A percentile compares a stretch with the other conserved stretches of the same genome.
phyloP scores from a whole-genome alignment of 1,140 invertebrate genomes.

The Catajapyx aquilonaris region DNA sequence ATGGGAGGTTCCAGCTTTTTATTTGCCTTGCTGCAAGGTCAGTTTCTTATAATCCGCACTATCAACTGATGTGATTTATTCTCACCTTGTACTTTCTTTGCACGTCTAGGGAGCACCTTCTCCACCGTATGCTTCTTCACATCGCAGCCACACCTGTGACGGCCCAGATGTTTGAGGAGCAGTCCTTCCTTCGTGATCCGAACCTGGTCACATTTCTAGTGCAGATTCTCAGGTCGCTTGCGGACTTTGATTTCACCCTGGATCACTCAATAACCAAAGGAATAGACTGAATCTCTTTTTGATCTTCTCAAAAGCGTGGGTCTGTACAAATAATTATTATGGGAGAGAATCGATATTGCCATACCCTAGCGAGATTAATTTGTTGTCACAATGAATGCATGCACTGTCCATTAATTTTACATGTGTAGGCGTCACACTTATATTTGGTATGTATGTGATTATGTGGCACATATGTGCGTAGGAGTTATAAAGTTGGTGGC shows the following conservation, averaged over 20 bases:
- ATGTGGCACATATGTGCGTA: no score
- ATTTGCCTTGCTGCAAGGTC: constrained; percentile 76
- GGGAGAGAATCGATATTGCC: no score
- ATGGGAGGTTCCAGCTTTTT: constrained; percentile 94
- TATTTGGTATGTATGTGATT: no score
- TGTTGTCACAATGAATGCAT: no score
- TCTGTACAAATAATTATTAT: no score
- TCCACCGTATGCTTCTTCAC: constrained; percentile 69
- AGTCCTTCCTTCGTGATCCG: constrained; percentile 73
- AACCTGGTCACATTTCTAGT: constrained; percentile 67
- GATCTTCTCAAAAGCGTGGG: constrained; percentile 2
- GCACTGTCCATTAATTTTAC: no score
- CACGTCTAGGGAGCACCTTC: constrained; percentile 61
- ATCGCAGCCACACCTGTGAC: constrained; percentile 71
- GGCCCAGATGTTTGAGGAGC: constrained; percentile 84
- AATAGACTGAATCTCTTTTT: no score
- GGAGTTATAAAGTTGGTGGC: no score
- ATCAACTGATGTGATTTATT: constrained; percentile 5
- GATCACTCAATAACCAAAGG: constrained; percentile 89
- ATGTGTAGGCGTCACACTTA: no score
- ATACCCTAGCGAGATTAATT: no score
- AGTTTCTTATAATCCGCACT: constrained; percentile 12
- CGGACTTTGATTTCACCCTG: constrained; percentile 78
- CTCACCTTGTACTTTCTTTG: constrained; percentile 8
- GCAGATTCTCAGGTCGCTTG: constrained; percentile 75